These are phyloP conservation scores for Lontra canadensis DNA, from an alignment of 2,113 vertebrate species.

Conservation along the genomic window DNA sequence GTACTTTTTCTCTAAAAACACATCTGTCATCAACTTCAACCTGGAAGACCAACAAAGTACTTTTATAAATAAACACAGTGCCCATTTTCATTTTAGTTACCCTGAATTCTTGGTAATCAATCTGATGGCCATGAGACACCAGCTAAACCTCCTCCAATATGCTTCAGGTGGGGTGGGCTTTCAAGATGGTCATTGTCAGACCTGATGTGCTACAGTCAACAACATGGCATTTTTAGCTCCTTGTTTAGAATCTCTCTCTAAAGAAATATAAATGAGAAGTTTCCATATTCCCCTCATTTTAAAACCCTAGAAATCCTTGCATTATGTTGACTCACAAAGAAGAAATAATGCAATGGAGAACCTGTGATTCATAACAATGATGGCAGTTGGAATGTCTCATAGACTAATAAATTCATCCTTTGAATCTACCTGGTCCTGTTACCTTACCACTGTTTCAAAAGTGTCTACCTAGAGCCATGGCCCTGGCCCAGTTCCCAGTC, in stretches of 20 bases:
- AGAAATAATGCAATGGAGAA: not conserved
- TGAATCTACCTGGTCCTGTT: not conserved
- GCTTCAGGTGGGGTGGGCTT: not conserved
- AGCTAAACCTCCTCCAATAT: not conserved
- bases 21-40: conserved; percentile 83
- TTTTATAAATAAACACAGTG: conserved; percentile 86
- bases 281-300: not conserved
- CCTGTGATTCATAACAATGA: not conserved
- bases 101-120: not conserved
- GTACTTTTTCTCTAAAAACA: conserved; percentile 82
- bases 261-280: not conserved
- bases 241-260: not conserved
- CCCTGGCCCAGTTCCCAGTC: not conserved
- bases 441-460: not conserved
- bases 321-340: not conserved
- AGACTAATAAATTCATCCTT: not conserved
- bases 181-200: not conserved
- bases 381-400: not conserved
- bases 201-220: not conserved
- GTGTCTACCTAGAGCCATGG: not conserved
- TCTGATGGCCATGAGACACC: not conserved
- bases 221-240: not conserved
- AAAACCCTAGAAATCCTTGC: not conserved
- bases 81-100: conserved; percentile 73
- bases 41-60: conserved; percentile 76